A percentile compares a stretch with the other conserved stretches of the same genome.
Conservation (phyloP, 2,888 invertebrate species). For the Chamaedrilus cognettii region DNA sequence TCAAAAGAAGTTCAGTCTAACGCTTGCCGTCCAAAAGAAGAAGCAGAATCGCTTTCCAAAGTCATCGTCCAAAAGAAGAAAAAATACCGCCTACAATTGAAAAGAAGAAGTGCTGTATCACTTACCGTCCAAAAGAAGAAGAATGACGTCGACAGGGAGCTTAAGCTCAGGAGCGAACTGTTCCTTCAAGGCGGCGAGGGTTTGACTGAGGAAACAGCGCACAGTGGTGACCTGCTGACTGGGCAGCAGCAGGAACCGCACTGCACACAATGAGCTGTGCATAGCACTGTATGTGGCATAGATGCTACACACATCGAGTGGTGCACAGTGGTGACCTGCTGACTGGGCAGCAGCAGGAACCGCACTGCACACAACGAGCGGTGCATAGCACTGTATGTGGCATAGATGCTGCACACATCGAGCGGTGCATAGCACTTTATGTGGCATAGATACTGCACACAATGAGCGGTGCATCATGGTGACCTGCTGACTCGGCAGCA, state of each 20-base stretch:
- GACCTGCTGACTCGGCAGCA: slow-evolving; percentile 57
- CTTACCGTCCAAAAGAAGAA: slow-evolving; percentile 55
- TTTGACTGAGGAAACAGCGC: slow-evolving; percentile 54
- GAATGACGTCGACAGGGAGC: slow-evolving; percentile 49
- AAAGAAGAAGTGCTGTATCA: neutral
- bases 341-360: slow-evolving; percentile 57
- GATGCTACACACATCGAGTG: too few species aligned
- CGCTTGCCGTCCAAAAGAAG: too few species aligned
- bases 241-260: slow-evolving; percentile 58
- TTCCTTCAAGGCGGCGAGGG: slow-evolving; percentile 50
- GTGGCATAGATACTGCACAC: too few species aligned
- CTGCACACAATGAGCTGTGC: slow-evolving; percentile 41
- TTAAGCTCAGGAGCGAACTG: slow-evolving; percentile 56
- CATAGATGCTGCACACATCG: slow-evolving; percentile 48
- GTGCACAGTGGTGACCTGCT: slow-evolving; percentile 54
- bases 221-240: slow-evolving; percentile 56
- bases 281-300: too few species aligned
- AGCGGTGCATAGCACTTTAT: neutral
- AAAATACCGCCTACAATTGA: too few species aligned
- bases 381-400: too few species aligned
- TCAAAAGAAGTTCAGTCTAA: too few species aligned
- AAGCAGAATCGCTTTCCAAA: too few species aligned
- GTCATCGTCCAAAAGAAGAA: too few species aligned
- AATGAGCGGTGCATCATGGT: slow-evolving; percentile 54
- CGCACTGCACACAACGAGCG: slow-evolving; percentile 52